A percentile compares a stretch with the other conserved stretches of the same genome.
phyloP scores from a whole-genome alignment of 2,797 vertebrate genomes.

The Lagodon rhomboides region DNA sequence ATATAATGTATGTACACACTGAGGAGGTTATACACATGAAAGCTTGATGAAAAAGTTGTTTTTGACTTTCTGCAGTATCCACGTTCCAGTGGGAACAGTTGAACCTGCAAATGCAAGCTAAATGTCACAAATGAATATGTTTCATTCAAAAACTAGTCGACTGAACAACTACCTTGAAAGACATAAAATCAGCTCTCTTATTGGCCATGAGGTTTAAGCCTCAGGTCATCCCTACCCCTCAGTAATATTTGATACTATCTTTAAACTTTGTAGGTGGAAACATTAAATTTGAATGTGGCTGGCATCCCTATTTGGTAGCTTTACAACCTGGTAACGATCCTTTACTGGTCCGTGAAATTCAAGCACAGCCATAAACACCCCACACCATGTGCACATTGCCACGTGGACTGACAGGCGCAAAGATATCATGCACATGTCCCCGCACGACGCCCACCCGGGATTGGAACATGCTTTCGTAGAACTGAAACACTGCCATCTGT shows the following conservation, averaged over 20 bases:
- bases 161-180: constrained; percentile 11
- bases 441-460: constrained; percentile 5
- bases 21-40: background rate
- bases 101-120: background rate
- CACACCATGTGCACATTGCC: constrained; percentile 25
- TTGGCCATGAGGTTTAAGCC: constrained; percentile 8
- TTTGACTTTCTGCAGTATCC: constrained; percentile 12
- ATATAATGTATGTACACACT: background rate
- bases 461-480: constrained; percentile 9
- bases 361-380: constrained; percentile 62
- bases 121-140: constrained; percentile 16
- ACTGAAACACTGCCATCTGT: constrained; percentile 78
- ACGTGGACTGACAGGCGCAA: constrained; percentile 29
- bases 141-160: constrained; percentile 15
- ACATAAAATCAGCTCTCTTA: constrained; percentile 5
- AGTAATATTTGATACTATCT: constrained; percentile 33
- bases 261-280: constrained; percentile 35
- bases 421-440: constrained; percentile 26
- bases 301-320: constrained; percentile 41
- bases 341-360: constrained; percentile 57
- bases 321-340: constrained; percentile 52
- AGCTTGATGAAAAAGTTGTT: constrained; percentile 15
- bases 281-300: constrained; percentile 50
- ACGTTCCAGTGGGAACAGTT: background rate
- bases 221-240: constrained; percentile 3